These are phyloP conservation scores for Dendrolimus houi DNA, from an alignment of 2,888 invertebrate genomes.

Conservation along the genomic window DNA sequence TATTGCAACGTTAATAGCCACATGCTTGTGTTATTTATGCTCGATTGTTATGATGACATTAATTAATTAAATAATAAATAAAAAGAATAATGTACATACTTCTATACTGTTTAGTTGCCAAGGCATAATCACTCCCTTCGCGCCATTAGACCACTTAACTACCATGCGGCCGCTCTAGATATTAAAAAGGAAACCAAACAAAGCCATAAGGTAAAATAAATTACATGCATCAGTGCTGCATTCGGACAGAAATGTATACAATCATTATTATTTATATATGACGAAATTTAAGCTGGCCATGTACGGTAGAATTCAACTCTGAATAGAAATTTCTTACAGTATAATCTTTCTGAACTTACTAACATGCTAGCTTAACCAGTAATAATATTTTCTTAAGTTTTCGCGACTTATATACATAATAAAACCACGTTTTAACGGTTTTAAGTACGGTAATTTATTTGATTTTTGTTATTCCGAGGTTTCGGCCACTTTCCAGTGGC, in stretches of 20 bases:
- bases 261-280: too few relatives aligned
- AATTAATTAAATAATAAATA: conserved; percentile 21
- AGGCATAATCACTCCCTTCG: conserved; percentile 70
- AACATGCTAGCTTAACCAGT: too few relatives aligned
- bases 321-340: too few relatives aligned
- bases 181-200: conserved; percentile 53
- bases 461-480: too few relatives aligned
- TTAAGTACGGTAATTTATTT: too few relatives aligned
- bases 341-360: too few relatives aligned
- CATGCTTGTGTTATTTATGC: conserved; percentile 14
- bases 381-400: too few relatives aligned
- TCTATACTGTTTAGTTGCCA: conserved; percentile 62
- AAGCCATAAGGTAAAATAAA: conserved; percentile 54
- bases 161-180: conserved; percentile 72
- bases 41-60: conserved; percentile 5
- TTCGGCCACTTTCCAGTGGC: too few relatives aligned
- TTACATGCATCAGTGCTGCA: conserved; percentile 44
- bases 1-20: background rate
- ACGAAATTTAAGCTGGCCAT: too few relatives aligned
- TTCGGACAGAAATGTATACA: background rate
- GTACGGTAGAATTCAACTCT: too few relatives aligned
- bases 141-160: conserved; percentile 73
- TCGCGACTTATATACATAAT: too few relatives aligned
- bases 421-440: too few relatives aligned
- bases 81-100: conserved; percentile 55